Evolutionary conservation across 1,140 invertebrate genomes (phyloP).

Genomic region (Drosophila nasuta): DNA sequence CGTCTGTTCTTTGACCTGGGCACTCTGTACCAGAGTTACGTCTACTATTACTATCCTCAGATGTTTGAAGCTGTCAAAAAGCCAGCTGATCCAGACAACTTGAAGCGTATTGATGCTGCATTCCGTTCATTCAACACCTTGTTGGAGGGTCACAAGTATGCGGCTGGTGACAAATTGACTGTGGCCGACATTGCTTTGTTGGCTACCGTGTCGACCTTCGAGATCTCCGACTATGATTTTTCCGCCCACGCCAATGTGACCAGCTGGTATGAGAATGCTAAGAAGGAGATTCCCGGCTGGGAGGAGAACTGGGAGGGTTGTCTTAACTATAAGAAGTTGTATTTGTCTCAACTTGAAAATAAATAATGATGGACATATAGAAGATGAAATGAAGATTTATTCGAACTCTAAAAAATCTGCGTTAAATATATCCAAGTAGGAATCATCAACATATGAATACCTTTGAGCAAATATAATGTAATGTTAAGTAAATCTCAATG

Average conservation of each 20-base stretch:
- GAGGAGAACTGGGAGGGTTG: conserved; percentile 88
- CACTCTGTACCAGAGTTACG: conserved; percentile 88
- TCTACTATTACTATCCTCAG: conserved; percentile 89
- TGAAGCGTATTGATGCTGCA: conserved; percentile 87
- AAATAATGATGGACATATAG: background rate
- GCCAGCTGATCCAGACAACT: conserved; percentile 87
- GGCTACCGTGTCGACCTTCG: conserved; percentile 87
- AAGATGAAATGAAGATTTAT: too few species aligned
- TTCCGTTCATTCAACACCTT: conserved; percentile 89
- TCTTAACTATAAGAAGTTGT: conserved; percentile 85
- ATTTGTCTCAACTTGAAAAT: conserved; percentile 31
- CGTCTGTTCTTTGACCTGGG: conserved; percentile 91
- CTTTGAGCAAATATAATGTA: too few species aligned
- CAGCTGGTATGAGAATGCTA: conserved; percentile 89
- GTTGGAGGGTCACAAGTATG: conserved; percentile 87
- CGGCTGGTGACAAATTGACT: conserved; percentile 88
- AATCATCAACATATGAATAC: too few species aligned
- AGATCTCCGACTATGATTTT: conserved; percentile 88
- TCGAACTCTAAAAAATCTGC: too few species aligned
- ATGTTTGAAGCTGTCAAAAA: conserved; percentile 89
- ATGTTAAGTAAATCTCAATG: too few species aligned
- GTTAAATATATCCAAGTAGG: too few species aligned
- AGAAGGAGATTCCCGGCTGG: conserved; percentile 89
- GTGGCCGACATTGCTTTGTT: conserved; percentile 90
- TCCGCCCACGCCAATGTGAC: conserved; percentile 88